Conservation (phyloP, 2,797 vertebrate species). For the Enteromius trimaculatus region DNA sequence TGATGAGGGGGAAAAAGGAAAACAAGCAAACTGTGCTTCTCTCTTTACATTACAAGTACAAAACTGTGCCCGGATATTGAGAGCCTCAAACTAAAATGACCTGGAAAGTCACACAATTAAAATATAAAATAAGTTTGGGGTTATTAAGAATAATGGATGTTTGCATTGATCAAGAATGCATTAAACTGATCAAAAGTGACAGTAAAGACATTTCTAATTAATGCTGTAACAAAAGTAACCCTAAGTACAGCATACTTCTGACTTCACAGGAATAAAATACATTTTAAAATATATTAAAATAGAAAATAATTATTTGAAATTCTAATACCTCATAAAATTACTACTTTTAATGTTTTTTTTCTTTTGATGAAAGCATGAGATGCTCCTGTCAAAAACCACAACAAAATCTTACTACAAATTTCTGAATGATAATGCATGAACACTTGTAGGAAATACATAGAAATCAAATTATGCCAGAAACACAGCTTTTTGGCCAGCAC, state of each 20-base stretch:
- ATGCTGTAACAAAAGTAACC: neutral
- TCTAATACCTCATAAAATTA: neutral
- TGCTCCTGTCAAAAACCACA: too few species aligned
- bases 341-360: neutral
- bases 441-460: too few species aligned
- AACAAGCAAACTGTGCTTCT: constrained; percentile 21
- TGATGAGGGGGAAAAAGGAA: constrained; percentile 3
- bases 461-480: neutral
- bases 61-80: neutral
- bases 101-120: neutral
- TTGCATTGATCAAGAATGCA: neutral
- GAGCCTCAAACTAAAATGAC: neutral
- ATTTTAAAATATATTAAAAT: neutral
- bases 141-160: neutral
- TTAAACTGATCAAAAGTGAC: neutral
- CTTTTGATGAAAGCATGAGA: neutral
- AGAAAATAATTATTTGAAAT: neutral
- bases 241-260: too few species aligned
- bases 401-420: neutral
- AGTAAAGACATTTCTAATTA: neutral
- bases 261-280: neutral
- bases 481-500: neutral
- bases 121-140: neutral
- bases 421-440: neutral
- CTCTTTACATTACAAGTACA: neutral